Evolutionary conservation across 2,888 invertebrate species (phyloP).

Genomic region (Cheilosia impressa): DNA sequence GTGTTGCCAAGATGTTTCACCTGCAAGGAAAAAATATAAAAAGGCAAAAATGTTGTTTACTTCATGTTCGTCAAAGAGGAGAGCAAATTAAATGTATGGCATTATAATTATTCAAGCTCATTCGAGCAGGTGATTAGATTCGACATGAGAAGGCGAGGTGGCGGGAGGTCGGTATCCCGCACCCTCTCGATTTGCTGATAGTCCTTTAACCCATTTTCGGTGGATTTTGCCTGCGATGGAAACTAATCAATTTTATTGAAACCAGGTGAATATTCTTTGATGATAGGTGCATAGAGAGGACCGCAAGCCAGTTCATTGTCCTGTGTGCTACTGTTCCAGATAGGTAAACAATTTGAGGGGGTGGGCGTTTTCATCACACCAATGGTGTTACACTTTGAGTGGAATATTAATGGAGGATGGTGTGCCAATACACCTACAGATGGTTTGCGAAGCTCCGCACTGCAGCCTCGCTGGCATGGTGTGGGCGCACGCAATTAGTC

Average conservation of each 20-base stretch:
- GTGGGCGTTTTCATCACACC: constrained; percentile 11
- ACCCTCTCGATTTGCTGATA: constrained; percentile 28
- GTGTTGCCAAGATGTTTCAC: constrained; percentile 59
- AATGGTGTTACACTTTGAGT: neutral
- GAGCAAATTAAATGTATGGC: constrained; percentile 49
- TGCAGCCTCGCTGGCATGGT: neutral
- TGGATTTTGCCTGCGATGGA: neutral
- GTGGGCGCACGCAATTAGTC: constrained; percentile 19
- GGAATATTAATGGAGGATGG: neutral
- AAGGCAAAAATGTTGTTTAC: constrained; percentile 25
- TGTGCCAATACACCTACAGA: no score
- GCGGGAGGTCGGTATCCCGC: neutral
- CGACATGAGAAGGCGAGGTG: constrained; percentile 26
- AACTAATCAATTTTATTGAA: constrained; percentile 38
- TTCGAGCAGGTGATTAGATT: constrained; percentile 60
- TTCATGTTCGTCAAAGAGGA: constrained; percentile 10
- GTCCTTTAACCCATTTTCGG: constrained; percentile 31
- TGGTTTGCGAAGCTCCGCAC: neutral
- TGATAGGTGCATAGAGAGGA: constrained; percentile 13
- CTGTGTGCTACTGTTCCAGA: constrained; percentile 45
- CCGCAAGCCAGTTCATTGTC: constrained; percentile 44
- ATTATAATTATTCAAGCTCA: constrained; percentile 37
- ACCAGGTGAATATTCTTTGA: constrained; percentile 31
- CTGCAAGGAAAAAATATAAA: constrained; percentile 37
- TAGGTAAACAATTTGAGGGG: constrained; percentile 30